phyloP scores from a whole-genome alignment of 2,888 invertebrate species.

The Cantharis rustica region DNA sequence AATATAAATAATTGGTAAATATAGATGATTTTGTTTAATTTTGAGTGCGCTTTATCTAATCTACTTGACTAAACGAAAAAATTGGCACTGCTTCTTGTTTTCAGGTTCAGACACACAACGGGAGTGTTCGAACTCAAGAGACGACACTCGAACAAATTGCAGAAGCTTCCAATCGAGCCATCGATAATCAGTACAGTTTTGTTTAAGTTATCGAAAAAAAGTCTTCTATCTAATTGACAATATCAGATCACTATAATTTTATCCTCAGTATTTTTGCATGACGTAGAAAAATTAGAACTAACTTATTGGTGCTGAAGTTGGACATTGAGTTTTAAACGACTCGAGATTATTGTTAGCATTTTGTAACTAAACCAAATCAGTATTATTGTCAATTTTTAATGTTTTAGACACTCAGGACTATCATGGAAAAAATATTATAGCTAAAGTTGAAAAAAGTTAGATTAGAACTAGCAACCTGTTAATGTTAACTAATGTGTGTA shows the following conservation, averaged over 20 bases:
- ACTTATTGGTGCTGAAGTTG: background rate
- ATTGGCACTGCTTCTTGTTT: slow-evolving; percentile 34
- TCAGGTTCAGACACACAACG: slow-evolving; percentile 76
- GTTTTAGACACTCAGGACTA: background rate
- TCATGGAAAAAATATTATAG: background rate
- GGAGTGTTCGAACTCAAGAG: slow-evolving; percentile 79
- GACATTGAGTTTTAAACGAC: background rate
- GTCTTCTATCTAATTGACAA: background rate
- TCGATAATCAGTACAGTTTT: slow-evolving; percentile 85
- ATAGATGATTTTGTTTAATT: background rate
- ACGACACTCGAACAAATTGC: slow-evolving; percentile 71
- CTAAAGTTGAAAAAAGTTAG: background rate
- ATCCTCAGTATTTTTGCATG: background rate
- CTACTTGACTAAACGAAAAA: background rate
- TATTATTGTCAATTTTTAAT: background rate
- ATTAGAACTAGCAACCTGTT: background rate
- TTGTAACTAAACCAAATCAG: background rate
- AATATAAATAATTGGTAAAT: slow-evolving; percentile 14
- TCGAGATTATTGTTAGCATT: background rate
- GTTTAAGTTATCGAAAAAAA: slow-evolving; percentile 53
- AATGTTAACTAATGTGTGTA: background rate
- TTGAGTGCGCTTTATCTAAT: background rate
- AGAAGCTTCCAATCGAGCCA: slow-evolving; percentile 64
- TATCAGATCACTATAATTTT: background rate
- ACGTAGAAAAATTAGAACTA: background rate